Percentiles rank a stretch among this genome's conserved stretches.
phyloP scores from a whole-genome alignment of 2,113 vertebrate species.

The Panthera leo region DNA sequence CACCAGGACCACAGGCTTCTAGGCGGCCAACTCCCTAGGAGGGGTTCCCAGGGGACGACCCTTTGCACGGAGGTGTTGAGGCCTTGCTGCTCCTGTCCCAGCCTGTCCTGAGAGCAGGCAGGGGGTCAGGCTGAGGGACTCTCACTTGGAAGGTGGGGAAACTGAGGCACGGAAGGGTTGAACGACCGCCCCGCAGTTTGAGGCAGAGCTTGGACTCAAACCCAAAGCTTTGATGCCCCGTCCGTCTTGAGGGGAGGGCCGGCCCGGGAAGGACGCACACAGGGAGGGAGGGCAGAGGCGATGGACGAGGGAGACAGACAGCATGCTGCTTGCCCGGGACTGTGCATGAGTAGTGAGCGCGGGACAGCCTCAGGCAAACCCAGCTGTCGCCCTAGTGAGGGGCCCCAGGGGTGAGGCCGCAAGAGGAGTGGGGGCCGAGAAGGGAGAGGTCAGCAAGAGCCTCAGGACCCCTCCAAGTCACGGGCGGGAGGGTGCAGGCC shows the following conservation, averaged over 20 bases:
- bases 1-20: not conserved
- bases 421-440: fast-evolving
- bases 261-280: fast-evolving
- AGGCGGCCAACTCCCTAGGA: not conserved
- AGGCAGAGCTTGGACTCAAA: not conserved
- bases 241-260: no score
- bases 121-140: not conserved
- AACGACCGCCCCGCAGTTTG: no score
- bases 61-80: fast-evolving
- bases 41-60: fast-evolving
- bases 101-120: not conserved
- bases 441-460: not conserved
- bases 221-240: not conserved
- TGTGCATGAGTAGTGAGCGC: not conserved
- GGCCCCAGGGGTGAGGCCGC: not conserved
- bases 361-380: not conserved
- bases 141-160: not conserved
- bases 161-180: not conserved
- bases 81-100: fast-evolving
- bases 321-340: not conserved
- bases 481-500: not conserved
- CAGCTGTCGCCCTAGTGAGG: not conserved
- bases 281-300: not conserved
- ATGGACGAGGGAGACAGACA: not conserved
- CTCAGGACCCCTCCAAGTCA: not conserved